A percentile compares a stretch with the other conserved stretches of the same genome.
Conservation (phyloP, 2,113 vertebrate genomes). For the Ictalurus furcatus region DNA sequence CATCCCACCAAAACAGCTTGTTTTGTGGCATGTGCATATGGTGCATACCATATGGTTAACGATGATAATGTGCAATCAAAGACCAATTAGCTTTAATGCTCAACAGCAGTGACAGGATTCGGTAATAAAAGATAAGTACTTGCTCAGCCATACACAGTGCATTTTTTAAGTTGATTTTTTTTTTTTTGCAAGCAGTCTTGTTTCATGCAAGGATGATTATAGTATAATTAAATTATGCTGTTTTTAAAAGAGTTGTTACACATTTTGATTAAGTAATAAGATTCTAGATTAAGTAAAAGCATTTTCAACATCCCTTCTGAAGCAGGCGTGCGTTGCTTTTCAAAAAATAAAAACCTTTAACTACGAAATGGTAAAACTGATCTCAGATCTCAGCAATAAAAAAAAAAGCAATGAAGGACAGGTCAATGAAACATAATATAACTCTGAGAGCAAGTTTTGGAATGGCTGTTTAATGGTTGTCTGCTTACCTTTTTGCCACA, state of each 20-base stretch:
- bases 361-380: neutral
- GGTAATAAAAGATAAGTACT: slow-evolving; percentile 23
- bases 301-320: neutral
- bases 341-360: neutral
- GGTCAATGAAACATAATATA: neutral
- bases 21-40: slow-evolving; percentile 9
- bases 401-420: neutral
- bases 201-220: slow-evolving; percentile 11
- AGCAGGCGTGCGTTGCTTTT: neutral
- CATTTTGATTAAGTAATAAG: slow-evolving; percentile 3
- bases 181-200: neutral
- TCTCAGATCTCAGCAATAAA: neutral
- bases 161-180: neutral
- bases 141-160: slow-evolving; percentile 1
- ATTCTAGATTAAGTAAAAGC: neutral
- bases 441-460: neutral
- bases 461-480: neutral
- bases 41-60: slow-evolving; percentile 22
- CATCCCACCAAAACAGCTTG: neutral
- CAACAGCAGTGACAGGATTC: slow-evolving; percentile 22
- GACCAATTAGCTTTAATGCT: slow-evolving; percentile 27
- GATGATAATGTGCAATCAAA: slow-evolving; percentile 23
- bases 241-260: slow-evolving; percentile 1
- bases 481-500: neutral
- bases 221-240: slow-evolving; percentile 10